Conservation (phyloP, 2,888 invertebrate species). For the Syrphus vitripennis region DNA sequence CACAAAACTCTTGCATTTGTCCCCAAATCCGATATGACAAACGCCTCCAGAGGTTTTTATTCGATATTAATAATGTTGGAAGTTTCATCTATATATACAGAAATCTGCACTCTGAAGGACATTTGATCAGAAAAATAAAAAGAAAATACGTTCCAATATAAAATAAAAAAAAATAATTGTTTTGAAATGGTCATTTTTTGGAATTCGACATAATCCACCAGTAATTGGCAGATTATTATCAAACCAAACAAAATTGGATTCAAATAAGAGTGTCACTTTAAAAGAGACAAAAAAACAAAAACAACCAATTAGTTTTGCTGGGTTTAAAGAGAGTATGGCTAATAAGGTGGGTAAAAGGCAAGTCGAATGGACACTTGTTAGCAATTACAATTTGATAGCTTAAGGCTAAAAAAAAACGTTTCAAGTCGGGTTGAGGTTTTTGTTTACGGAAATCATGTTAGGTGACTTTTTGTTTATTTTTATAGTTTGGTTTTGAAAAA, state of each 20-base stretch:
- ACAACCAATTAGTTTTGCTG: background rate
- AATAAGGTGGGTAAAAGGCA: background rate
- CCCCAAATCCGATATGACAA: conserved; percentile 8
- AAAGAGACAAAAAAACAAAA: background rate
- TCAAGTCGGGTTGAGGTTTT: background rate
- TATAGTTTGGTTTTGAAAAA: background rate
- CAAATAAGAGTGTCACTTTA: background rate
- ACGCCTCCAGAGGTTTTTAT: conserved; percentile 7
- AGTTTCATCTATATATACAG: background rate
- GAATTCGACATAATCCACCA: conserved; percentile 12
- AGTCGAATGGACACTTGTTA: background rate
- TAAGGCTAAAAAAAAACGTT: background rate
- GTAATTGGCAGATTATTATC: conserved; percentile 28
- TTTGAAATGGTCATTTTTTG: conserved; percentile 25
- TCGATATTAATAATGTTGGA: background rate
- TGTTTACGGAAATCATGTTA: conserved; percentile 25
- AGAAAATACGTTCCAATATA: background rate
- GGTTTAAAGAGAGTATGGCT: background rate
- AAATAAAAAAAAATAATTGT: background rate
- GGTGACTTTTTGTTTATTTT: background rate
- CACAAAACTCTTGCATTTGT: background rate
- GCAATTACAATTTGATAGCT: background rate
- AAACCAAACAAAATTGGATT: background rate
- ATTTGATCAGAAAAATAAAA: background rate
- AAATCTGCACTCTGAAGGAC: conserved; percentile 16